phyloP scores from a whole-genome alignment of 2,888 invertebrate genomes.

The Agrypnus murinus region DNA sequence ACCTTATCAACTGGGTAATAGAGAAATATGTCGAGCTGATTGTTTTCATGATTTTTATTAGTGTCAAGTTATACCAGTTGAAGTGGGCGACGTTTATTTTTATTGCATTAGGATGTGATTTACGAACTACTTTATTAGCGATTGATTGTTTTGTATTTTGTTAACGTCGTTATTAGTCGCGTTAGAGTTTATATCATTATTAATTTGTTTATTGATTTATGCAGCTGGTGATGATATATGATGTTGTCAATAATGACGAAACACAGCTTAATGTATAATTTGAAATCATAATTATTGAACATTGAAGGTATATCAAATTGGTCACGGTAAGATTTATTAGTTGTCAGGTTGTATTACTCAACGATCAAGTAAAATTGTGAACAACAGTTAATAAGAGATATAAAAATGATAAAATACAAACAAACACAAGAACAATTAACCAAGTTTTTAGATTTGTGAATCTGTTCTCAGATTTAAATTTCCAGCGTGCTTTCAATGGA shows the following conservation, averaged over 20 bases:
- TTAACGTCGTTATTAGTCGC: constrained; percentile 36
- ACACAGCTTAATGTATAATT: too few species aligned
- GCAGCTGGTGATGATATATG: constrained; percentile 27
- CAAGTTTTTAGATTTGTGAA: too few species aligned
- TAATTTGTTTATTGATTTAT: constrained; percentile 37
- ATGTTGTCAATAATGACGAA: background rate
- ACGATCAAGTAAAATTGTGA: too few species aligned
- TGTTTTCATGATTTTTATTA: constrained; percentile 48
- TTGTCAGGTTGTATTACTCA: too few species aligned
- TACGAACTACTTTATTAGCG: constrained; percentile 39
- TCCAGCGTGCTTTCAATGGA: background rate
- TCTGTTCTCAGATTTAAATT: too few species aligned
- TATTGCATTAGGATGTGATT: constrained; percentile 47
- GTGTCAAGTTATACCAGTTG: constrained; percentile 36
- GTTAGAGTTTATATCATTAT: constrained; percentile 33
- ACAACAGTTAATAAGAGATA: too few species aligned
- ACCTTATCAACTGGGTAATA: constrained; percentile 49
- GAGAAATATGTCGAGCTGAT: constrained; percentile 49
- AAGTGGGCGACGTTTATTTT: constrained; percentile 41
- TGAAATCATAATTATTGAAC: too few species aligned
- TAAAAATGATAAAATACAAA: too few species aligned
- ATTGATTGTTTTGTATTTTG: constrained; percentile 43
- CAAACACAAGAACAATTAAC: too few species aligned
- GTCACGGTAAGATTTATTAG: too few species aligned
- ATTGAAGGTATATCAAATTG: too few species aligned